phyloP scores from a whole-genome alignment of 2,797 vertebrate genomes.

The Pseudochirops corinnae region DNA sequence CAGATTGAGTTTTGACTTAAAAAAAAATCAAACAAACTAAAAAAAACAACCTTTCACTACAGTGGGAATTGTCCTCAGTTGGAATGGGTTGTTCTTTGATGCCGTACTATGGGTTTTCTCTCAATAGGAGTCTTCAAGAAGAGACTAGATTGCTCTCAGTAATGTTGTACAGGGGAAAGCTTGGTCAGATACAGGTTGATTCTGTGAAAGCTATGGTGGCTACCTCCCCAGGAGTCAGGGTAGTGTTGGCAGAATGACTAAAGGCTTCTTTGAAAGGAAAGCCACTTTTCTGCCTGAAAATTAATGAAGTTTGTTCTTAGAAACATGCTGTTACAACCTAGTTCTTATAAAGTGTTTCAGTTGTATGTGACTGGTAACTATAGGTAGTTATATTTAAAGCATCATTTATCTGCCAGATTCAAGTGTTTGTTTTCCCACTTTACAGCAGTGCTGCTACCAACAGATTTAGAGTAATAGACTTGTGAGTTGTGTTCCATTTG shows the following conservation, averaged over 20 bases:
- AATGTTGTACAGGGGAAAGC: neutral
- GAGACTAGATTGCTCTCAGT: neutral
- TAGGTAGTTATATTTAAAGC: neutral
- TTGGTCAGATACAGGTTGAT: neutral
- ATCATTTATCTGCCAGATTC: neutral
- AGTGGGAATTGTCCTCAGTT: neutral
- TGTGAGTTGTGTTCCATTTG: neutral
- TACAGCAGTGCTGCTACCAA: neutral
- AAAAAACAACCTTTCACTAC: neutral
- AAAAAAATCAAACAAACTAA: neutral
- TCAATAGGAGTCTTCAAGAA: neutral
- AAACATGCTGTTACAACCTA: neutral
- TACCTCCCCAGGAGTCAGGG: neutral
- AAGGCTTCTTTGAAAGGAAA: neutral
- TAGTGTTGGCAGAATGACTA: neutral
- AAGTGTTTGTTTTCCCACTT: neutral
- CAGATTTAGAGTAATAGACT: neutral
- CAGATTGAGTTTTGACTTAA: neutral
- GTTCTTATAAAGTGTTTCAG: neutral
- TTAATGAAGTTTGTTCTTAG: neutral
- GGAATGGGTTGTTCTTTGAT: neutral
- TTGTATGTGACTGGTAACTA: neutral
- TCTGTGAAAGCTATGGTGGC: neutral
- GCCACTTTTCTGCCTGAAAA: neutral
- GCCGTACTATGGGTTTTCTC: neutral